Evolutionary conservation across 2,888 invertebrate genomes (phyloP), one percentile per base, ranked within the genome.

Genomic region (Hylaea fasciaria): DNA sequence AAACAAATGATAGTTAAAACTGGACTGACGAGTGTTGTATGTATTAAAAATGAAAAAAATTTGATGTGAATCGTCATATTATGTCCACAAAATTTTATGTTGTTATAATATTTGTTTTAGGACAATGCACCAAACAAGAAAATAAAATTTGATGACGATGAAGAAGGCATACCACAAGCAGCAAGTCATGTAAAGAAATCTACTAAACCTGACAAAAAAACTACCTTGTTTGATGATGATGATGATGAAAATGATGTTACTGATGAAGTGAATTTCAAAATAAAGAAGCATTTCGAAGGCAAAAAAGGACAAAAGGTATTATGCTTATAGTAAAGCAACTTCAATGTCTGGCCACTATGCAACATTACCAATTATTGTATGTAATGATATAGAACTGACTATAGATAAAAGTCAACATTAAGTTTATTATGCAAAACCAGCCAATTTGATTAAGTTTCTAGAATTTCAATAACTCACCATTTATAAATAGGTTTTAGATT

Each of bases 281-380:
- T 95, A 16, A 95, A 94, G 80, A 91, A 94, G 54, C 94, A 95
- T 72, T 94, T 94, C 84, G 94, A 95, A 80, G 94, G 95, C 29
- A 90, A 93, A 77, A 93, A 93, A 70, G 94, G 95, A 11, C 93
- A 94, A 83, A 93, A 94, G 93, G 95, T 91, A 79, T 22, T 3
- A 22, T 22, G 22, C 22, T 22, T 3, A 22, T 22, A 2, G 2
- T 22, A 5, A 22, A 22, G 22, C 22, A 22, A 57, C 0, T 46
- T 32, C 9, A 32, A 7, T 32, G 32, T 10, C 7, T 32, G 1
- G 32, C 9, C 7, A 32, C 32, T 32, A 32, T 32, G n/a, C 32
- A 32, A 9, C 9, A 7, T 10, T 32, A 22, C 22, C 22, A 22
- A 22, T 3, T 22, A 22, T 22, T 22, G n/a, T n/a, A n/a, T n/a